These are phyloP conservation scores for Tachyglossus aculeatus DNA, from an alignment of 2,797 vertebrate species.

Conservation along the genomic window DNA sequence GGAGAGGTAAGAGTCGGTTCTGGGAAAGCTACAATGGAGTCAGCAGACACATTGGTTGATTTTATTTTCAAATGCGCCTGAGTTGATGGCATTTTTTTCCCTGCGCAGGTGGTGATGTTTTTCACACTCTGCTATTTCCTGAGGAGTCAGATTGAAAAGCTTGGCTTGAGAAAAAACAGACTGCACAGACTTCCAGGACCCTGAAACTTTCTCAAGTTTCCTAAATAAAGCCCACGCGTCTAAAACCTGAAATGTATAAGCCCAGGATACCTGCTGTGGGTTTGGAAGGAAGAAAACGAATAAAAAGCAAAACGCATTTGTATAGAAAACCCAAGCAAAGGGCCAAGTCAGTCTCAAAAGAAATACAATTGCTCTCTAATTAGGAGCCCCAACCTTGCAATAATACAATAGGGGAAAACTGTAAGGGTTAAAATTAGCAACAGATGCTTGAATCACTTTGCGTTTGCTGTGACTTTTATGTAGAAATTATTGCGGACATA, in stretches of 20 bases:
- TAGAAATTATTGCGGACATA: background rate
- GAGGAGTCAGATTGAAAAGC: background rate
- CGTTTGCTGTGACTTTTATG: background rate
- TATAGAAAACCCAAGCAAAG: background rate
- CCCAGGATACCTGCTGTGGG: background rate
- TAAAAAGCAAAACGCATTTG: too few species aligned
- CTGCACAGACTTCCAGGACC: background rate
- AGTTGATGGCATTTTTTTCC: background rate
- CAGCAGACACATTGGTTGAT: background rate
- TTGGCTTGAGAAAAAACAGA: background rate
- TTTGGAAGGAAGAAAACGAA: background rate
- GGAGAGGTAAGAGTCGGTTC: background rate
- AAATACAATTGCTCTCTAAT: background rate
- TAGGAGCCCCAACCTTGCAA: background rate
- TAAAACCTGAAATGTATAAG: background rate
- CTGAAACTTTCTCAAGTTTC: background rate
- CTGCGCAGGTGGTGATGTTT: background rate
- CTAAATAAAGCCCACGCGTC: background rate
- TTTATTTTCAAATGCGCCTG: background rate
- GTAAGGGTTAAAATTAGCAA: background rate
- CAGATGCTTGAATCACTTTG: constrained; percentile 5
- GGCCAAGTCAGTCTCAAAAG: background rate
- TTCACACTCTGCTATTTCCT: background rate
- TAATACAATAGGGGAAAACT: background rate
- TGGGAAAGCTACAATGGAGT: background rate